Conservation (phyloP, 1,140 invertebrate genomes). For the Drosophila sp. region DNA sequence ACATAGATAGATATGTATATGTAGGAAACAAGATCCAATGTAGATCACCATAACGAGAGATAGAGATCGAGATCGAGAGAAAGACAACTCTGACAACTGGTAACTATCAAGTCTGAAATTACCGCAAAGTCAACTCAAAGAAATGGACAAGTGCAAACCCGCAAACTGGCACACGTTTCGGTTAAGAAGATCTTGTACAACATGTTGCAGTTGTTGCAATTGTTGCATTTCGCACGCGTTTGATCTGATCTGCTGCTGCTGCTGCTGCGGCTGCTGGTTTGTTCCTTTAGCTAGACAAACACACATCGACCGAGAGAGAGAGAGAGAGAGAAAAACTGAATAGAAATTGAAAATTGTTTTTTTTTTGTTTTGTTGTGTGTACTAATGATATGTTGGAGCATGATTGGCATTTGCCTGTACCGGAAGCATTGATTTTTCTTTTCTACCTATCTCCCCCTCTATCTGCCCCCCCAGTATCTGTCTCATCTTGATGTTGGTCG, state of each 20-base stretch:
- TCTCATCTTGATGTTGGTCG: slow-evolving; percentile 21
- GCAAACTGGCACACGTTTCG: slow-evolving; percentile 77
- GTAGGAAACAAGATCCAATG: slow-evolving; percentile 12
- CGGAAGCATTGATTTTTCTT: slow-evolving; percentile 76
- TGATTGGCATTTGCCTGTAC: slow-evolving; percentile 73
- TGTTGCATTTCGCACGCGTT: slow-evolving; percentile 70
- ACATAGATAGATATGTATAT: background rate
- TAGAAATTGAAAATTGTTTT: slow-evolving; percentile 80
- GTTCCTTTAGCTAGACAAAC: slow-evolving; percentile 53
- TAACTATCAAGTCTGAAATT: slow-evolving; percentile 54
- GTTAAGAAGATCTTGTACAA: slow-evolving; percentile 48
- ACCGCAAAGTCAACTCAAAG: slow-evolving; percentile 70
- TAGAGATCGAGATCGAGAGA: slow-evolving; percentile 19
- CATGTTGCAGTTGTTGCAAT: slow-evolving; percentile 23
- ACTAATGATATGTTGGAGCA: slow-evolving; percentile 65
- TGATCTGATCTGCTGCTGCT: slow-evolving; percentile 18
- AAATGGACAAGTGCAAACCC: slow-evolving; percentile 57
- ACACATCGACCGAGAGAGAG: slow-evolving; percentile 3
- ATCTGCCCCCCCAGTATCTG: slow-evolving; percentile 15
- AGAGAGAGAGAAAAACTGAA: slow-evolving; percentile 44
- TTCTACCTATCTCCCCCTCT: slow-evolving; percentile 25
- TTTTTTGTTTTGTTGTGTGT: slow-evolving; percentile 16
- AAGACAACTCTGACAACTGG: slow-evolving; percentile 2
- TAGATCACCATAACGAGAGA: slow-evolving; percentile 53
- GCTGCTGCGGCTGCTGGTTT: slow-evolving; percentile 6